Conservation (phyloP, 1,140 invertebrate species). For the Plectus sambesii region DNA sequence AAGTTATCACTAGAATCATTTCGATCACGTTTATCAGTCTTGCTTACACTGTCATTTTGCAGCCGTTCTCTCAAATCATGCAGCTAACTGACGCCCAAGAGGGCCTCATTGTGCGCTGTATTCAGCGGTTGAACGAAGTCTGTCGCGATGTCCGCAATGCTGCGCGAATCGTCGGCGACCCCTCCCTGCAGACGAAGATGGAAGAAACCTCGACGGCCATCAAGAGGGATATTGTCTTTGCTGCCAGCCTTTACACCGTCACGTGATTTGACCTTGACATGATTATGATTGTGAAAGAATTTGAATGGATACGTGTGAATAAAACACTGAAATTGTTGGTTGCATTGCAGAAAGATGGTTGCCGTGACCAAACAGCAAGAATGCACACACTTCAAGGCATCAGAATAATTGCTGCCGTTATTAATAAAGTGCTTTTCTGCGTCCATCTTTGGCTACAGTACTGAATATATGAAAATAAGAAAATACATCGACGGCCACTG, state of each 20-base stretch:
- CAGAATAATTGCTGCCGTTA: no score
- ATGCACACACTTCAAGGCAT: no score
- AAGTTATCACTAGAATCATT: conserved; percentile 8
- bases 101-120: conserved; percentile 92
- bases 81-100: conserved; percentile 84
- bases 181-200: conserved; percentile 79
- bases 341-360: no score
- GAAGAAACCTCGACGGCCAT: conserved; percentile 81
- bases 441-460: no score
- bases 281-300: no score
- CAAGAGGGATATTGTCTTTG: conserved; percentile 94
- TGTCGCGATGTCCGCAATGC: conserved; percentile 77
- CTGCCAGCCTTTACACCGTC: conserved; percentile 79
- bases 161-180: conserved; percentile 80
- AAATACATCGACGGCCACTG: no score
- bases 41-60: conserved; percentile 37
- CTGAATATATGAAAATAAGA: no score
- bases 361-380: no score
- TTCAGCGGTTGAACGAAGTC: conserved; percentile 87
- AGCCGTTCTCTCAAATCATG: conserved; percentile 85
- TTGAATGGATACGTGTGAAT: no score
- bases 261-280: no score
- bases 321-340: no score
- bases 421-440: no score
- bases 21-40: conserved; percentile 14